Evolutionary conservation across 2,888 invertebrate species (phyloP), one percentile per base, ranked within the genome.

Genomic region (Cantharis rufa): DNA sequence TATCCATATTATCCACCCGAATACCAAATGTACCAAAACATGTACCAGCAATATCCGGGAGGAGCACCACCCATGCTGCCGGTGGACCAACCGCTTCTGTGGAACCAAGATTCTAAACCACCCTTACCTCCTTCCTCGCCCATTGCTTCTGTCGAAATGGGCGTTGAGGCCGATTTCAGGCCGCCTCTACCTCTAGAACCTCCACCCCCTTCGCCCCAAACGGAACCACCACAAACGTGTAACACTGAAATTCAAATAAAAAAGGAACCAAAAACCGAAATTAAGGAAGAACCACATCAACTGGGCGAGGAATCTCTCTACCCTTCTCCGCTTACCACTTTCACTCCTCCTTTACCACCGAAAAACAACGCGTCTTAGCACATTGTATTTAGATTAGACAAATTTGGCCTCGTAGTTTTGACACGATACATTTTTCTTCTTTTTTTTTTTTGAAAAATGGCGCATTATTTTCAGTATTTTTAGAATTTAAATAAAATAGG

Each of bases 151-250:
- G 7, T 48, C 9, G 48, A 48, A n/a, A n/a, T 48, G 48, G 48
- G 9, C 13, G 48, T 48, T 9, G 48, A n/a, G 1, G 2, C n/a
- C n/a, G 48, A 48, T n/a, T n/a, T 7, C 1, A 48, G 48, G 2
- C 92, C 92, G 0, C 90, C 91, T 62, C 87, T 91, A 80, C 92
- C 92, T 4, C 87, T 88, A 73, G 91, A 90, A 81, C 92, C 92
- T 10, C 92, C 92, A 32, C 93, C 92, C 1, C 89, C 90, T 64
- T 89, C 89, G 71, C 92, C 92, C 9, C 93, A 92, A 18, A 93
- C 92, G 62, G 92, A 91, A 62, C 88, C 90, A n/a, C 89, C 89
- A 13, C 48, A 7, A 2, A n/a, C 11, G 1, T n/a, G 1, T 7
- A 48, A 9, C 7, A n/a, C 48, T 1, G 32, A 32, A 11, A 32